Conservation (phyloP, 2,113 vertebrate genomes). For the Callospermophilus lateralis region DNA sequence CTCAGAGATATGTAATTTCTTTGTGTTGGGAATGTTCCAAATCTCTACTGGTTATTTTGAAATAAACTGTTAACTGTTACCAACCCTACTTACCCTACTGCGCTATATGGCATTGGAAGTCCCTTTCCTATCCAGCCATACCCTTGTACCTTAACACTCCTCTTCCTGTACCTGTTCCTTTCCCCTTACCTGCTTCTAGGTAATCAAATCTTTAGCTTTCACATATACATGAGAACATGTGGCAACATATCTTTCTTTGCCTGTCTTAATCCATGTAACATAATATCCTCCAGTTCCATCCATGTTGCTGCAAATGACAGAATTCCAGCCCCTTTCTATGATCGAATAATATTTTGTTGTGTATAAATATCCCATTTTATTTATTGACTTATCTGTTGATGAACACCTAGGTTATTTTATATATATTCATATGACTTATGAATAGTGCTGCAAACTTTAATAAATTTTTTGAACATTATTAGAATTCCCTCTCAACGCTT, state of each 20-base stretch:
- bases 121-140: not conserved
- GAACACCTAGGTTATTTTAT: not conserved
- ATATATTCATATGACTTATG: not conserved
- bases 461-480: not conserved
- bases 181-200: no score
- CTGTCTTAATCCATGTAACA: not conserved
- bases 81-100: no score
- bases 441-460: not conserved
- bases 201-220: not conserved
- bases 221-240: not conserved
- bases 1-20: not conserved
- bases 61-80: not conserved
- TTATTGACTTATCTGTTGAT: not conserved
- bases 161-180: fast-evolving
- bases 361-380: not conserved
- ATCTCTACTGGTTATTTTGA: not conserved
- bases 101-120: not conserved
- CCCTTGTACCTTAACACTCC: no score
- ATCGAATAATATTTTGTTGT: no score
- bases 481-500: not conserved
- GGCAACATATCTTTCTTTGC: not conserved
- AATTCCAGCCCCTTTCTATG: not conserved
- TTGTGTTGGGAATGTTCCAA: not conserved
- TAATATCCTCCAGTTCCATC: not conserved
- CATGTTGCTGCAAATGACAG: not conserved